phyloP scores from a whole-genome alignment of 2,888 invertebrate genomes.

The Lycocerus yunnanus region DNA sequence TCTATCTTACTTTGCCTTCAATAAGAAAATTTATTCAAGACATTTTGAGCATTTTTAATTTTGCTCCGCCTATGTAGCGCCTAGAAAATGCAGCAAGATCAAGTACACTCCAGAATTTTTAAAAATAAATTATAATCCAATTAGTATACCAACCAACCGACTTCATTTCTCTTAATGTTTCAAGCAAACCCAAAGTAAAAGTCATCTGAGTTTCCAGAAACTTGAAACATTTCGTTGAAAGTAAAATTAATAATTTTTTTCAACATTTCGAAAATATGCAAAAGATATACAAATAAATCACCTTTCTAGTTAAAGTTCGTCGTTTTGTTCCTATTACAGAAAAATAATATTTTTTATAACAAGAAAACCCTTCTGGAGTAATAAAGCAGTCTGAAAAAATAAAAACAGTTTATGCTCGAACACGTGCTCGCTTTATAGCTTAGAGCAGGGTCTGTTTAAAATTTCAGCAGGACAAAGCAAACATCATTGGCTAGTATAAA shows the following conservation, averaged over 20 bases:
- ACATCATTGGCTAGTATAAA: conserved; percentile 30
- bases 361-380: conserved; percentile 29
- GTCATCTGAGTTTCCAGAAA: not conserved
- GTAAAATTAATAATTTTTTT: not conserved
- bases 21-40: conserved; percentile 39
- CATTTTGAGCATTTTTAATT: conserved; percentile 27
- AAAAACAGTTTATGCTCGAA: conserved; percentile 47
- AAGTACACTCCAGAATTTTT: conserved; percentile 19
- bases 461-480: conserved; percentile 42
- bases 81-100: conserved; percentile 18
- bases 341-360: conserved; percentile 29
- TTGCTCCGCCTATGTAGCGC: conserved; percentile 16
- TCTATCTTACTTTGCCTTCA: conserved; percentile 35
- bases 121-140: not conserved
- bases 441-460: conserved; percentile 43
- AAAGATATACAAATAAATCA: not conserved
- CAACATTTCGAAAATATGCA: not conserved
- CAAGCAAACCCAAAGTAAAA: not conserved
- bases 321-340: conserved; percentile 7
- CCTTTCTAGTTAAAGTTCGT: conserved; percentile 1
- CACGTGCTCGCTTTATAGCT: conserved; percentile 46
- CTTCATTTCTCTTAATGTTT: not conserved
- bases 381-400: conserved; percentile 39
- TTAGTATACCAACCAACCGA: not conserved
- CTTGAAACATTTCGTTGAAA: not conserved